These are phyloP conservation scores for Temnopleurus reevesii DNA, from an alignment of 53 echinoderm and acorn worm species.

Conservation along the genomic window DNA sequence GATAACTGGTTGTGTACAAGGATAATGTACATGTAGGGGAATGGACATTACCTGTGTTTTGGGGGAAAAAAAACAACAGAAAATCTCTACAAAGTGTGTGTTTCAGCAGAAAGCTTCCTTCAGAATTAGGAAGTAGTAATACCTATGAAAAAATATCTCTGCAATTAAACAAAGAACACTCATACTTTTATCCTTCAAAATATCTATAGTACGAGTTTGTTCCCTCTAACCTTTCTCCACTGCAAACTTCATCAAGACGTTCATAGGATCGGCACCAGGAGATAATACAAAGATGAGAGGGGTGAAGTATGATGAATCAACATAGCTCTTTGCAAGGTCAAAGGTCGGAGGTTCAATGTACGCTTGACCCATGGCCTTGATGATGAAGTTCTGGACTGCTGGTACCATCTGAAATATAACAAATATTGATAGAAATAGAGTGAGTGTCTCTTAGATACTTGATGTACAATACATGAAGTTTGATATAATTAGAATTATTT, in stretches of 20 bases:
- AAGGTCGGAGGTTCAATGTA: constrained; percentile 99
- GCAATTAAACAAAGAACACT: not conserved
- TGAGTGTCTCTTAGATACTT: no score
- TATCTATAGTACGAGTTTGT: not conserved
- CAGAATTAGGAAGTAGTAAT: no score
- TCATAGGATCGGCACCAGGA: constrained; percentile 97
- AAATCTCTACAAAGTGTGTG: no score
- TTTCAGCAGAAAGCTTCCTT: no score
- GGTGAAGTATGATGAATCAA: constrained; percentile 81
- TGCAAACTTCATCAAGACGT: constrained; percentile 93
- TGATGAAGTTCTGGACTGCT: constrained; percentile 93
- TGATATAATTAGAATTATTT: no score
- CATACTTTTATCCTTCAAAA: not conserved
- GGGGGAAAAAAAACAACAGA: no score
- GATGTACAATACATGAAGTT: no score
- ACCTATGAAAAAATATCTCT: not conserved
- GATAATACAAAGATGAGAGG: constrained; percentile 96
- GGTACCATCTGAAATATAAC: constrained; percentile 74
- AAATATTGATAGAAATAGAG: no score
- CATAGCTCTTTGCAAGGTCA: constrained; percentile 93
- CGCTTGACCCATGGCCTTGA: constrained; percentile 86
- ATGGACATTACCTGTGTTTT: no score
- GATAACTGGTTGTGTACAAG: not conserved
- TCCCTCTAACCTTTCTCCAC: constrained; percentile 90
- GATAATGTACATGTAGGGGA: no score